Conservation (phyloP, 2,113 vertebrate species). For the Rhabdomys dilectus region DNA sequence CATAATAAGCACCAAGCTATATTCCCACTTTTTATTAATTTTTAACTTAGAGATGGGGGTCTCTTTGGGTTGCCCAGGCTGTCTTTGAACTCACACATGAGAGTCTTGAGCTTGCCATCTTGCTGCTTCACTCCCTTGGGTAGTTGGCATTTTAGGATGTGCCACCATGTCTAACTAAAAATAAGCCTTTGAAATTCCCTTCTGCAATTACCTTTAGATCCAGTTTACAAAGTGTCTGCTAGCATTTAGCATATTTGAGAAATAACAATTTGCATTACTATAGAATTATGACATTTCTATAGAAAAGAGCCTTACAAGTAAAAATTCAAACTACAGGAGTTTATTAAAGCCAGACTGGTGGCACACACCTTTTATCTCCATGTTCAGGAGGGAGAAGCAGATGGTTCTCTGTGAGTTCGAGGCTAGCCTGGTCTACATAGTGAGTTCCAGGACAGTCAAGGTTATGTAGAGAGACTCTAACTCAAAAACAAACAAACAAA, state of each 20-base stretch:
- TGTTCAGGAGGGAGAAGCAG: background rate
- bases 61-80: background rate
- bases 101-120: background rate
- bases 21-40: background rate
- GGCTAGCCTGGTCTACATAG: background rate
- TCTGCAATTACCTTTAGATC: background rate
- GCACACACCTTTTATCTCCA: background rate
- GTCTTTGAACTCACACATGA: background rate
- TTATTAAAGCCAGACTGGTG: background rate
- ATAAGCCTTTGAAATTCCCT: conserved; percentile 11
- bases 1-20: background rate
- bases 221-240: conserved; percentile 26
- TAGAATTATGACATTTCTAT: background rate
- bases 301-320: background rate
- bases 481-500: background rate
- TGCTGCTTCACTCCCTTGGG: background rate
- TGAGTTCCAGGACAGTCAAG: background rate
- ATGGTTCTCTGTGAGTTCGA: background rate
- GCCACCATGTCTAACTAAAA: background rate
- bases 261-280: conserved; percentile 1
- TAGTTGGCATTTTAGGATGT: background rate
- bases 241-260: conserved; percentile 17
- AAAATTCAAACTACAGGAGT: conserved; percentile 19
- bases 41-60: background rate
- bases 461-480: background rate